phyloP scores from a whole-genome alignment of 2,888 invertebrate species.

The Xestia sexstrigata region DNA sequence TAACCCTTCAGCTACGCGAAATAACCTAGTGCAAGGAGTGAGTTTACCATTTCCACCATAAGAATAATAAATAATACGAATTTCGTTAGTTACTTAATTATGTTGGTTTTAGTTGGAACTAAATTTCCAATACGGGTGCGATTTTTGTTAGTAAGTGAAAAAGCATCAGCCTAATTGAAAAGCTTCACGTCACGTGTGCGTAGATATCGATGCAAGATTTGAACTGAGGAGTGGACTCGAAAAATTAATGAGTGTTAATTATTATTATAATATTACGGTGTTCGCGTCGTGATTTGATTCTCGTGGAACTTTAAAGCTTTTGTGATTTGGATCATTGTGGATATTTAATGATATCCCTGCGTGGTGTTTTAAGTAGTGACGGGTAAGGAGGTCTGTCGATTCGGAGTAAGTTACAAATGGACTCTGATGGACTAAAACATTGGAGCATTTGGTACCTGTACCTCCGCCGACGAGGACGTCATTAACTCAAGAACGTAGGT shows the following conservation, averaged over 20 bases:
- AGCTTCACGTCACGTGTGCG: neutral
- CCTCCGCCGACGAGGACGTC: neutral
- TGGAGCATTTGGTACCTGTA: neutral
- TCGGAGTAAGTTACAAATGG: constrained; percentile 40
- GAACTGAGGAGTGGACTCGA: constrained; percentile 46
- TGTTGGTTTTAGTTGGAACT: neutral
- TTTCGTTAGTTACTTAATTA: too few relatives aligned
- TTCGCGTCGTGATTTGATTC: constrained; percentile 12
- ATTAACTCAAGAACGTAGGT: neutral
- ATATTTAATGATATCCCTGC: constrained; percentile 18
- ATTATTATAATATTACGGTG: constrained; percentile 11
- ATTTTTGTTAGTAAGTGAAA: neutral
- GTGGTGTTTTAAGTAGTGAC: constrained; percentile 24
- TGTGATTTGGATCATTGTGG: constrained; percentile 21
- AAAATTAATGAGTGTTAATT: constrained; percentile 48
- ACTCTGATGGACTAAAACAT: neutral
- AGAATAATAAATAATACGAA: too few relatives aligned
- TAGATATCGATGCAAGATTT: constrained; percentile 27
- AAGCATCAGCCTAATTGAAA: constrained; percentile 40
- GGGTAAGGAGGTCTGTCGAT: neutral
- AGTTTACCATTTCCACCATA: constrained; percentile 19
- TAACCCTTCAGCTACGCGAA: constrained; percentile 42
- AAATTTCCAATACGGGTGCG: neutral
- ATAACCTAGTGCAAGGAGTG: constrained; percentile 35
- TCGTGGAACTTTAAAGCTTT: constrained; percentile 12